Evolutionary conservation across 92 coral and sea anemone genomes (phyloP).

Genomic region (Ricordea florida): DNA sequence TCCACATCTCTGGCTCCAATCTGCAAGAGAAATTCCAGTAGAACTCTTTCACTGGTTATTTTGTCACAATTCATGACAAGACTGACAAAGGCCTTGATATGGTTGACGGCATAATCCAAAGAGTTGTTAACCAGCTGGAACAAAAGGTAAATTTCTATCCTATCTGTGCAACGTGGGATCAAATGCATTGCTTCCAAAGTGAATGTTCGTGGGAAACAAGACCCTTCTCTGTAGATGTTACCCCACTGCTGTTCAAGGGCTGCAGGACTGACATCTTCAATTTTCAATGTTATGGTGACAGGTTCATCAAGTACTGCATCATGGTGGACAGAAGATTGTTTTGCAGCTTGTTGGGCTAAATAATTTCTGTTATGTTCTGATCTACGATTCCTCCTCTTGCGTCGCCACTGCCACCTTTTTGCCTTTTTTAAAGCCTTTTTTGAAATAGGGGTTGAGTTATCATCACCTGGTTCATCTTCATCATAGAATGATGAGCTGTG

Average conservation of each 20-base stretch:
- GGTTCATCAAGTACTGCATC: too few species aligned
- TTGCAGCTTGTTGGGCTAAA: too few species aligned
- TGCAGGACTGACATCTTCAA: constrained; percentile 17
- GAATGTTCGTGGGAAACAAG: constrained; percentile 56
- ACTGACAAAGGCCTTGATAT: not conserved
- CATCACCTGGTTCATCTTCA: not conserved
- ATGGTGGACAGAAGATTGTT: too few species aligned
- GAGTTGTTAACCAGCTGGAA: not conserved
- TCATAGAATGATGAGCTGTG: not conserved
- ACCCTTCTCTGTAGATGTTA: constrained; percentile 47
- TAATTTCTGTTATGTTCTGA: too few species aligned
- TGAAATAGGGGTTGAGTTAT: too few species aligned
- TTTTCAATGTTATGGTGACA: constrained; percentile 1
- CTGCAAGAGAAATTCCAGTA: constrained; percentile 5
- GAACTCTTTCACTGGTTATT: not conserved
- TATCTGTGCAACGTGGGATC: not conserved
- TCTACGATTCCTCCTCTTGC: too few species aligned
- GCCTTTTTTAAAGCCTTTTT: too few species aligned
- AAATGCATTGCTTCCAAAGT: constrained; percentile 20
- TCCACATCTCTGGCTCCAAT: not conserved
- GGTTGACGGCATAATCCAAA: not conserved
- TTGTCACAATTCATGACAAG: not conserved
- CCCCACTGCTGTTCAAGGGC: constrained; percentile 52
- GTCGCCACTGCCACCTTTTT: too few species aligned
- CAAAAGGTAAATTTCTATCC: not conserved